Evolutionary conservation across 2,888 invertebrate species (phyloP).

Genomic region (Pseudococcus jackbeardsleyi): DNA sequence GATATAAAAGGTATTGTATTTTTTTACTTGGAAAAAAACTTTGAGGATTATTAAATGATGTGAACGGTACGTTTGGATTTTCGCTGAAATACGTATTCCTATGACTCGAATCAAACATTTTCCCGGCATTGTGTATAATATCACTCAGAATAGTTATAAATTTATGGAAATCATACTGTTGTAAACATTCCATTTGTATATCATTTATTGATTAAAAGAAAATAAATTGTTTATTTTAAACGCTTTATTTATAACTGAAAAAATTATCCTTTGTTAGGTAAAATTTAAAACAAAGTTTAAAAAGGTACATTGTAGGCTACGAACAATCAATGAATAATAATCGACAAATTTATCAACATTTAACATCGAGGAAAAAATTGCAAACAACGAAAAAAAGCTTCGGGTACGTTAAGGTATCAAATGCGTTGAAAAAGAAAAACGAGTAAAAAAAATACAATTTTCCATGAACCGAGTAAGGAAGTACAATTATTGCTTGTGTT

Average conservation of each 20-base stretch:
- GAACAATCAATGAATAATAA: background rate
- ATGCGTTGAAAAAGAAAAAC: background rate
- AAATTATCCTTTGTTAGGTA: background rate
- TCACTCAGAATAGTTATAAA: slow-evolving; percentile 9
- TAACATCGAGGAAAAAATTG: background rate
- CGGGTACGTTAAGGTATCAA: slow-evolving; percentile 3
- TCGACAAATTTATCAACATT: slow-evolving; percentile 20
- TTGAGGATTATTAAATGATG: background rate
- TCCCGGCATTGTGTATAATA: slow-evolving; percentile 13
- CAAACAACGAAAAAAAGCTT: slow-evolving; percentile 36
- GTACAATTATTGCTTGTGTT: slow-evolving; percentile 77
- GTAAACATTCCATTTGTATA: slow-evolving; percentile 57
- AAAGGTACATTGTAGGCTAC: background rate
- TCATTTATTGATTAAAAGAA: slow-evolving; percentile 21
- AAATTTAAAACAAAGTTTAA: background rate
- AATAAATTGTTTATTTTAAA: slow-evolving; percentile 49
- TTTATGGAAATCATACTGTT: slow-evolving; percentile 33
- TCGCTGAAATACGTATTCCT: background rate
- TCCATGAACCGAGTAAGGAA: slow-evolving; percentile 14
- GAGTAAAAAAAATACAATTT: slow-evolving; percentile 32
- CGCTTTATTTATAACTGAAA: background rate
- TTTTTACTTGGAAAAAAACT: background rate
- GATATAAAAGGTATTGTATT: background rate
- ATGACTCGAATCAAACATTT: background rate
- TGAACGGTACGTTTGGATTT: background rate